phyloP scores from a whole-genome alignment of 2,113 vertebrate genomes.

The Amblyopsis rosae region DNA sequence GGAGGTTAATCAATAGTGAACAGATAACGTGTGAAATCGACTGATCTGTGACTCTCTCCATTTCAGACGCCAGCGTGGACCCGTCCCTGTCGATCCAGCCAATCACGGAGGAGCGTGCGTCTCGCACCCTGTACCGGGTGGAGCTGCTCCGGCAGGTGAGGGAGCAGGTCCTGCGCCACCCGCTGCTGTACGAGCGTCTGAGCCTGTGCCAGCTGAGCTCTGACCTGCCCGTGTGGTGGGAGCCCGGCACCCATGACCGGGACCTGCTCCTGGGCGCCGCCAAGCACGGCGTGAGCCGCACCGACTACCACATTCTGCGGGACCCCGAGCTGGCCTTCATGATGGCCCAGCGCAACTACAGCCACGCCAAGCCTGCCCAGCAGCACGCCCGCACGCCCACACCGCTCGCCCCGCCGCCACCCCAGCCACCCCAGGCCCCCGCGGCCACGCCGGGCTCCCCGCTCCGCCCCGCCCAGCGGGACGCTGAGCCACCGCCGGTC shows the following conservation, averaged over 20 bases:
- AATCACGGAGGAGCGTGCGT: slow-evolving; percentile 97
- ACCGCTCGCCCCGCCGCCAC: slow-evolving; percentile 74
- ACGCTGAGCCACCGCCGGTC: slow-evolving; percentile 70
- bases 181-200: slow-evolving; percentile 87
- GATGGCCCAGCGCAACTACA: slow-evolving; percentile 90
- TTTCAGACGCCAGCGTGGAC: slow-evolving; percentile 84
- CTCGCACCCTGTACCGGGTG: slow-evolving; percentile 94
- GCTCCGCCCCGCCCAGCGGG: slow-evolving; percentile 71
- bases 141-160: slow-evolving; percentile 95
- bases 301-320: slow-evolving; percentile 97
- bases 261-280: slow-evolving; percentile 94
- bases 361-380: slow-evolving; percentile 84
- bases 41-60: slow-evolving; percentile 27
- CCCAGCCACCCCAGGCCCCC: slow-evolving; percentile 73
- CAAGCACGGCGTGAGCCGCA: slow-evolving; percentile 97
- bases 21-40: slow-evolving; percentile 36
- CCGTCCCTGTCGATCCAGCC: slow-evolving; percentile 92
- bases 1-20: slow-evolving; percentile 61
- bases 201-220: slow-evolving; percentile 90
- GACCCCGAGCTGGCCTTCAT: slow-evolving; percentile 97
- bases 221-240: slow-evolving; percentile 96
- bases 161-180: slow-evolving; percentile 92
- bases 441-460: slow-evolving; percentile 80
- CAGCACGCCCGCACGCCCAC: slow-evolving; percentile 78
- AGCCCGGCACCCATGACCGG: slow-evolving; percentile 89